phyloP scores from a whole-genome alignment of 2,113 vertebrate genomes.

The Corythoichthys intestinalis region DNA sequence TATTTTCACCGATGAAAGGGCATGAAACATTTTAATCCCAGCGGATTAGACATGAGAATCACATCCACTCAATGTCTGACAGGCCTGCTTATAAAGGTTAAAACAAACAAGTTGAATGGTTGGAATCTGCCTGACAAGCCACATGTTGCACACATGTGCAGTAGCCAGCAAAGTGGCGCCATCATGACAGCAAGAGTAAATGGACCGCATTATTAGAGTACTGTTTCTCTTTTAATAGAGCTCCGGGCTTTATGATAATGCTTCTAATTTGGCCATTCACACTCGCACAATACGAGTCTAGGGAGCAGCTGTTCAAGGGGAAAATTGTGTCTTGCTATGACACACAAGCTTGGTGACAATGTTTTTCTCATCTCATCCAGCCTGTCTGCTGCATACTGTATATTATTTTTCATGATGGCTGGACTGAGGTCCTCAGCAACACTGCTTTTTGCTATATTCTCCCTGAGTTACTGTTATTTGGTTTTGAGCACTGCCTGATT shows the following conservation, averaged over 20 bases:
- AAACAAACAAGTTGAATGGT: not conserved
- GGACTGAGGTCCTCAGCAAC: no score
- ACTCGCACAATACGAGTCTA: not conserved
- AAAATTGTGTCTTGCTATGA: not conserved
- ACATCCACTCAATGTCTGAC: not conserved
- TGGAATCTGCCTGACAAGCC: not conserved
- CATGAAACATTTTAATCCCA: not conserved
- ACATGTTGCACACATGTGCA: conserved; percentile 3
- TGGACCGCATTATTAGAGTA: not conserved
- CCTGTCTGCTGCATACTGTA: no score
- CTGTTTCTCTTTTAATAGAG: not conserved
- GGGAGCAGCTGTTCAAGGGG: not conserved
- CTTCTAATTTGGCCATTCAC: not conserved
- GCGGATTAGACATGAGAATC: not conserved
- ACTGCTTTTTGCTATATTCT: no score
- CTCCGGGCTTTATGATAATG: not conserved
- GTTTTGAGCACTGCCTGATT: no score
- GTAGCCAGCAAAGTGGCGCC: conserved; percentile 3
- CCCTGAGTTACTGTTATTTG: no score
- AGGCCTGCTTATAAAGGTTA: not conserved
- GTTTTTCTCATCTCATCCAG: no score
- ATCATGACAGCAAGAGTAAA: not conserved
- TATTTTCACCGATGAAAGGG: not conserved
- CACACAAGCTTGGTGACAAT: no score
- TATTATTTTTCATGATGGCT: no score